Evolutionary conservation across 2,888 invertebrate species (phyloP), one percentile per base, ranked within the genome.

Genomic region (Andrena fulva): DNA sequence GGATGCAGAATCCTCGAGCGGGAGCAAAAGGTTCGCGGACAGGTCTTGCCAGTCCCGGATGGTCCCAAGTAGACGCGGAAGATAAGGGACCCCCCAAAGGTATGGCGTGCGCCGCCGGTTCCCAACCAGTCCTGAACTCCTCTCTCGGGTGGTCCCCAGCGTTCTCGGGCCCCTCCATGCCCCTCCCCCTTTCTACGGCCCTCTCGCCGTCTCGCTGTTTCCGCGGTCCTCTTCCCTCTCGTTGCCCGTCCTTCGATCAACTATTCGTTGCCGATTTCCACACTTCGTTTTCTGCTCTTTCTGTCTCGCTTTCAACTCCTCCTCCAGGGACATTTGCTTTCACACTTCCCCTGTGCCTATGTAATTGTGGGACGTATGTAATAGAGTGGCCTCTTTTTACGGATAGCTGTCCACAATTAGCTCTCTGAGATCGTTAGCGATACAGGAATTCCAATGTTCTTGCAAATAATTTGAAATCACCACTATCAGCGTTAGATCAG

Each of bases 81-180:
- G 93, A 93, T 92, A 93, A 93, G 93, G 85, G 92, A 92, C 93
- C 93, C 92, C 93, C 93, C 92, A 92, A 92, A 92, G 91, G 90
- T 90, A 91, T 90, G 91, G 84, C 89, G 91, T 91, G 93, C 93
- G 92, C 93, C 93, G 89, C 89, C 91, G 91, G 89, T 92, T 92
- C 87, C 91, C 91, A 92, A 92, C 92, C 91, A 91, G 89, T 91
- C 91, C 90, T 89, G 89, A 89, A 91, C 92, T 90, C 89, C 89
- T 90, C 93, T 92, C 93, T 93, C 92, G 93, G 93, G 93, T 93
- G 92, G 93, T 92, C 92, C 91, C 83, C 86, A 85, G 85, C 89
- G 90, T 91, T 90, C 90, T 88, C 85, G 82, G 82, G 75, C 84
- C 84, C 77, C 84, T 76, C 85, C 75, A 62, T 76, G 68, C 77